Percentiles rank a stretch among this genome's conserved stretches.
These are phyloP conservation scores for Staurois parvus DNA, from an alignment of 2,797 vertebrate species.

Conservation along the genomic window DNA sequence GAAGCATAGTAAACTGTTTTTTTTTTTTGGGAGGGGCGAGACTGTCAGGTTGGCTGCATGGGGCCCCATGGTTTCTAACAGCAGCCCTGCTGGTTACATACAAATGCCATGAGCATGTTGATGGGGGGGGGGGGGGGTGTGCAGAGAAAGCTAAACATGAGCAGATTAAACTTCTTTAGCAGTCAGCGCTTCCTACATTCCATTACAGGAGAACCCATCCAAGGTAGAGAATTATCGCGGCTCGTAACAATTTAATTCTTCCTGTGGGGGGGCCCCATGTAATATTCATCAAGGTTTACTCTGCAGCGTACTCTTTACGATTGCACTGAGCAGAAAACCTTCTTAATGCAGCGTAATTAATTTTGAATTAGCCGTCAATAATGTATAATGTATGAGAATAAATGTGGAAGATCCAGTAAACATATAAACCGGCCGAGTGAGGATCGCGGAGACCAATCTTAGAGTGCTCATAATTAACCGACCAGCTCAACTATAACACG, in stretches of 20 bases:
- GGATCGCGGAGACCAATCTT: background rate
- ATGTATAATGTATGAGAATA: slow-evolving; percentile 1
- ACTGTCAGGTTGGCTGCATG: no score
- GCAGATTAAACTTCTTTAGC: no score
- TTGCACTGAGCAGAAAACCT: background rate
- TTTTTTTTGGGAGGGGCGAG: no score
- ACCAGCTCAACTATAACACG: background rate
- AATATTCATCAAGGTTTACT: slow-evolving; percentile 16
- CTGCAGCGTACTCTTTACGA: background rate
- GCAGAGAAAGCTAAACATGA: no score
- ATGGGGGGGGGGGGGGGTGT: no score
- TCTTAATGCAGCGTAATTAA: slow-evolving; percentile 8
- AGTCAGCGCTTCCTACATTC: no score
- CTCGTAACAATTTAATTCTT: background rate
- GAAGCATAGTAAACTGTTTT: no score
- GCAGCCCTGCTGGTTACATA: no score
- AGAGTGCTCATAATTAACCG: slow-evolving; percentile 12
- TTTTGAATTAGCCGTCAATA: slow-evolving; percentile 29
- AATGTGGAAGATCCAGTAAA: slow-evolving; percentile 18
- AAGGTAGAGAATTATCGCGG: background rate
- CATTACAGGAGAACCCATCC: no score
- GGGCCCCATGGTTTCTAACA: no score
- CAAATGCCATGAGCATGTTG: no score
- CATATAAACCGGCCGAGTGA: background rate
- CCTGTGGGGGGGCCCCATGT: background rate